These are phyloP conservation scores for Stigmatopora nigra DNA, from an alignment of 2,113 vertebrate genomes.

Conservation along the genomic window DNA sequence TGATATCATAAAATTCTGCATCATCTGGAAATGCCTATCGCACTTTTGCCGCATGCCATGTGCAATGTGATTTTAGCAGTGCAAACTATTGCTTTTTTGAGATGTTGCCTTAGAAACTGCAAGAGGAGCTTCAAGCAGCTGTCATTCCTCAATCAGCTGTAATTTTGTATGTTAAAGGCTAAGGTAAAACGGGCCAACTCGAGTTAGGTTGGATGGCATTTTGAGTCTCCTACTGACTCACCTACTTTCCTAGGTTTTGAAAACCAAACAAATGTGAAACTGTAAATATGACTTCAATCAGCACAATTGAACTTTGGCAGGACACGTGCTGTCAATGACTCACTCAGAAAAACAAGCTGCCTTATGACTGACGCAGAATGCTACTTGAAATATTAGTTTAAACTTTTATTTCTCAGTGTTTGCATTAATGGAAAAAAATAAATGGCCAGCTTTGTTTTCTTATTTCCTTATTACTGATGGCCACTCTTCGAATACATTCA, in stretches of 20 bases:
- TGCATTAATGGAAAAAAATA: no score
- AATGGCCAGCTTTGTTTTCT: not conserved
- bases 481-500: not conserved
- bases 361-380: not conserved
- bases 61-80: conserved; percentile 1
- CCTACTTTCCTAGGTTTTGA: not conserved
- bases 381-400: not conserved
- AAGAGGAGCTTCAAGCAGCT: conserved; percentile 15
- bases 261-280: not conserved
- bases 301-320: no score
- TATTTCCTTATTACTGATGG: not conserved
- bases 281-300: not conserved
- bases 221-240: not conserved
- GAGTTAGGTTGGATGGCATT: not conserved
- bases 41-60: conserved; percentile 1
- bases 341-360: not conserved
- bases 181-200: not conserved
- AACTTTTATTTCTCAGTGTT: not conserved
- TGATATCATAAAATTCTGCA: no score
- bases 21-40: conserved; percentile 14
- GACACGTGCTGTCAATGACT: not conserved
- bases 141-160: conserved; percentile 19
- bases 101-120: conserved; percentile 10
- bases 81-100: conserved; percentile 7
- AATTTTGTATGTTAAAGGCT: conserved; percentile 21